phyloP scores from a whole-genome alignment of 2,797 vertebrate species.

The Ctenopoma kingsleyae region DNA sequence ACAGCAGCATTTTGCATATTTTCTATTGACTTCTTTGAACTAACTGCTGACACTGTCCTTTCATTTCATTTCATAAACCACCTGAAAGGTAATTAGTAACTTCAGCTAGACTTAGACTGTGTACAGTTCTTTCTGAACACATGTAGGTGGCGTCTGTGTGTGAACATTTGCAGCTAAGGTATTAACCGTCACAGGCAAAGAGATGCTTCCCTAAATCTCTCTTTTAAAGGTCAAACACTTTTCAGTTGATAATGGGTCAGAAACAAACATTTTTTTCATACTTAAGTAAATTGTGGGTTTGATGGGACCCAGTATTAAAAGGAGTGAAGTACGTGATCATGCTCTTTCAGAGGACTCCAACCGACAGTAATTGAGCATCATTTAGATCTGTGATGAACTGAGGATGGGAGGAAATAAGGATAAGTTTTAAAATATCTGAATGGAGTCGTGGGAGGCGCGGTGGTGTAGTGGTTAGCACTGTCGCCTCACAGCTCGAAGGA shows the following conservation, averaged over 20 bases:
- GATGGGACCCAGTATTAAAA: background rate
- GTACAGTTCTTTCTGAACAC: conserved; percentile 12
- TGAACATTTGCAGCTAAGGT: conserved; percentile 3
- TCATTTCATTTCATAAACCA: background rate
- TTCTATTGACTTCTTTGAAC: conserved; percentile 9
- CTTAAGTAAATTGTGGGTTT: background rate
- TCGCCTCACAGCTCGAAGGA: no score
- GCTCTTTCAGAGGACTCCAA: background rate
- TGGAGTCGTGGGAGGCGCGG: background rate
- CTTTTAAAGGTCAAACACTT: no score
- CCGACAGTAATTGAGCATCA: background rate
- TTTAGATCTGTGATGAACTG: conserved; percentile 15
- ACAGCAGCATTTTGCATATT: conserved; percentile 13
- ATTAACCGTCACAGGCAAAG: background rate
- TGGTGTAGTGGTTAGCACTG: no score
- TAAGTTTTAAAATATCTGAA: background rate
- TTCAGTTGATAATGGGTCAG: background rate
- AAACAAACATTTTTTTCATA: background rate
- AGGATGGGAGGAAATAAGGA: background rate
- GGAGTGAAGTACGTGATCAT: background rate
- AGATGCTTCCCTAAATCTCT: no score
- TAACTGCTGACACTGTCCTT: conserved; percentile 4
- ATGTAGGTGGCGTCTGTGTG: background rate
- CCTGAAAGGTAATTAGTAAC: conserved; percentile 16
- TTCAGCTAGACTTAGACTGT: background rate